Evolutionary conservation across 2,888 invertebrate genomes (phyloP), one percentile per base, ranked within the genome.

Genomic region (Chloromyia formosa): DNA sequence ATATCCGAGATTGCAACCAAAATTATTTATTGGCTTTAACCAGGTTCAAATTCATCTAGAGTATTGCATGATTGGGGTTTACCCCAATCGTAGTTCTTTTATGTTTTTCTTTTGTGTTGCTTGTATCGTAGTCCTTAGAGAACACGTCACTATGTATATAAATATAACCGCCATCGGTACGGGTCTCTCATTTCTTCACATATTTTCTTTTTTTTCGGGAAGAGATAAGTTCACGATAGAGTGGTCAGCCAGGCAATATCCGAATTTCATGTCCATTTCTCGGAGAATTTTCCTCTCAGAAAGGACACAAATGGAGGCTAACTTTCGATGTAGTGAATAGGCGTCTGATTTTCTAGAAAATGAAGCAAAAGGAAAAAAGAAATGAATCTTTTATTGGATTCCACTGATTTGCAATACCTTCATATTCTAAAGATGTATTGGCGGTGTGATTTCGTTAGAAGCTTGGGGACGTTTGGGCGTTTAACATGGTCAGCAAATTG

Each of bases 301-400:
- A 18, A 35, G 27, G 27, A 35, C 27, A 35, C 27, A 18, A n/a
- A 27, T 60, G 22, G 7, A n/a, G 10, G 14, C 60, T 23, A 22
- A n/a, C 60, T 69, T 27, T 35, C 40, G 1, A 56, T 9, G 42
- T n/a, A 2, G 20, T 20, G n/a, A 69, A 27, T 23, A 53, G 23
- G 22, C 14, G 27, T n/a, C n/a, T 54, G 54, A 69, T 18, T 54
- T 27, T n/a, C 14, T 23, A 54, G 16, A 23, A n/a, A 16, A 23
- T 7, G 27, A 35, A 35, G 2, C 27, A 35, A 2, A 35, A 35
- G 27, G 3, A 35, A 35, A 14, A 16, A 20, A 1, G 58, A 35
- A 42, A 40, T 58, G 56, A 56, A 71, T 71, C 42, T 20, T 58
- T 56, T 58, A 58, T 56, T 58, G 58, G 40, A 58, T 69, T 16